Percentiles rank a stretch among this genome's conserved stretches.
These are phyloP conservation scores for Trichopoda pennipes DNA, from an alignment of 2,888 invertebrate genomes.

Conservation along the genomic window DNA sequence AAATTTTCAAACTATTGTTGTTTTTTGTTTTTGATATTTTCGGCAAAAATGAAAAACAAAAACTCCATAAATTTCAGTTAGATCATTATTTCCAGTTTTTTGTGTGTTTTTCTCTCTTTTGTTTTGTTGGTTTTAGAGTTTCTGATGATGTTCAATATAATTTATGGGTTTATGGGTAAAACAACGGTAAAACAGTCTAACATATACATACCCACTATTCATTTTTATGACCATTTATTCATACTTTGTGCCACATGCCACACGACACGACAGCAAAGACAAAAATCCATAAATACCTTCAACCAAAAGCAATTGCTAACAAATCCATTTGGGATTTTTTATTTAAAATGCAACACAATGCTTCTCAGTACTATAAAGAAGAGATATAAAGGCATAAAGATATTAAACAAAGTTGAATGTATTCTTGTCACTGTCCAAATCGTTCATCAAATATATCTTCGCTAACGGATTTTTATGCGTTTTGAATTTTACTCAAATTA, in stretches of 20 bases:
- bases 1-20: not conserved
- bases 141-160: conserved; percentile 50
- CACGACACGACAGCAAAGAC: conserved; percentile 13
- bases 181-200: conserved; percentile 65
- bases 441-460: conserved; percentile 8
- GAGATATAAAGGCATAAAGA: too few relatives aligned
- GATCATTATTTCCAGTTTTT: conserved; percentile 42
- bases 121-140: conserved; percentile 16
- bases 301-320: conserved; percentile 18
- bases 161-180: conserved; percentile 79
- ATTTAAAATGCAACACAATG: conserved; percentile 46
- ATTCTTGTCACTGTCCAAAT: conserved; percentile 11
- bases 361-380: conserved; percentile 5
- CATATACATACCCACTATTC: conserved; percentile 15
- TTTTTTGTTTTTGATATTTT: not conserved
- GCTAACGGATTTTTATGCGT: conserved; percentile 9
- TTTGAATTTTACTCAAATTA: too few relatives aligned
- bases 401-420: not conserved
- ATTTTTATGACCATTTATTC: conserved; percentile 30
- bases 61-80: conserved; percentile 24
- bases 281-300: not conserved
- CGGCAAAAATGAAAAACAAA: conserved; percentile 1
- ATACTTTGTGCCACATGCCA: conserved; percentile 42
- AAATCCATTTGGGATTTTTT: conserved; percentile 51
- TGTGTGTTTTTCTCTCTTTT: not conserved